Evolutionary conservation across 2,797 vertebrate genomes (phyloP), one percentile per base, ranked within the genome.

Genomic region (Myripristis jacobus): DNA sequence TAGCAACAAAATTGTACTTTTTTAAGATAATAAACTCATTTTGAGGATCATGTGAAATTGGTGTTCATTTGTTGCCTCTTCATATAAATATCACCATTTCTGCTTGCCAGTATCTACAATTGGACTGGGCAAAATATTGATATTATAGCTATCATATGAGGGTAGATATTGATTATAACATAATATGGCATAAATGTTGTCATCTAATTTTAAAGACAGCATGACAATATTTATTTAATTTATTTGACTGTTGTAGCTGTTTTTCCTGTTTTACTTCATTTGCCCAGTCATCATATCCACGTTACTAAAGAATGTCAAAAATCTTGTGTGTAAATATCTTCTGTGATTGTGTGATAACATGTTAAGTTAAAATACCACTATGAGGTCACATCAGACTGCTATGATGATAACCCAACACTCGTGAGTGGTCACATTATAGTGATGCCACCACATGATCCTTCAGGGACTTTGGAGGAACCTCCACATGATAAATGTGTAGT

Each of bases 1-100:
- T 29, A 72, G 7, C 21, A 7, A 77, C 66, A 72, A 68, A 68
- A 57, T 2, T 88, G 75, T 88, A 84, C 82, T 6, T 81, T 79
- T 83, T 72, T 18, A 24, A 83, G 73, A 72, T 79, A 70, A 81
- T 79, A 70, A 56, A 34, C 22, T 12, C 6, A 47, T 0, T 46
- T 31, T 55, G 16, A 43, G 53, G 18, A 59, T 18, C 12, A 0
- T 56, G 31, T 29, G 10, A 10, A 55, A 34, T 56, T 22, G 53
- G n/a, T 44, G 46, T 34, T 47, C 24, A 2, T 44, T 13, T 16
- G n/a, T 15, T n/a, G n/a, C 5, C 38, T 38, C 2, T 25, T 11
- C 31, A 51, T 10, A 12, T 38, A 12, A 12, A 13, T 13, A 10
- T 11, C 36, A 41, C 12, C 4, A 9, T 29, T 29, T 36, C 34